Percentiles rank a stretch among this genome's conserved stretches.
These are phyloP conservation scores for Pyrrhia umbra DNA, from an alignment of 2,888 invertebrate genomes.

Conservation along the genomic window DNA sequence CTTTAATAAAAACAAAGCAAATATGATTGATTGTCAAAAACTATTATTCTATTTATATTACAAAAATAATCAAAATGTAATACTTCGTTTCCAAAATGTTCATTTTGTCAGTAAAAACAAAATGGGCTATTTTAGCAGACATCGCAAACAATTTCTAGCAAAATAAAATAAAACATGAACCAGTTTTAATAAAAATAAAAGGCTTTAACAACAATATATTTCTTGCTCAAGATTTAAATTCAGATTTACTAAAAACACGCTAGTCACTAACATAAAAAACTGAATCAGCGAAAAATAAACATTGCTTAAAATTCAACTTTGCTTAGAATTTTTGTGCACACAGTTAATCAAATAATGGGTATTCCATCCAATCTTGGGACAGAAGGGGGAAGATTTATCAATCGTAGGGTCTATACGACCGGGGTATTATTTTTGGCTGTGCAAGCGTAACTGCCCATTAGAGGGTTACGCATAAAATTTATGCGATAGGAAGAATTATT, in stretches of 20 bases:
- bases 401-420: slow-evolving; percentile 70
- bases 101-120: too few relatives aligned
- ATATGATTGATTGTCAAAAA: too few relatives aligned
- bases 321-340: slow-evolving; percentile 21
- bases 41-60: too few relatives aligned
- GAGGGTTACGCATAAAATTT: slow-evolving; percentile 73
- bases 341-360: slow-evolving; percentile 54
- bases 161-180: neutral
- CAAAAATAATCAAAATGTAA: too few relatives aligned
- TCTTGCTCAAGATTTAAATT: neutral
- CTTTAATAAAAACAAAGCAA: too few relatives aligned
- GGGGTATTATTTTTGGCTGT: slow-evolving; percentile 77
- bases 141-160: too few relatives aligned
- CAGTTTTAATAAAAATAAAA: neutral
- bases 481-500: slow-evolving; percentile 44
- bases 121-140: too few relatives aligned
- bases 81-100: too few relatives aligned
- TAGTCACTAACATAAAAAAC: neutral
- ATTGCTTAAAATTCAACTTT: slow-evolving; percentile 6
- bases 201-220: neutral
- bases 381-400: slow-evolving; percentile 75
- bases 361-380: slow-evolving; percentile 63
- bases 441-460: slow-evolving; percentile 79
- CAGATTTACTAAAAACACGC: neutral
- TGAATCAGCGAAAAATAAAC: slow-evolving; percentile 2